These are phyloP conservation scores for Bruchidius siliquastri DNA, from an alignment of 2,888 invertebrate species.

Conservation along the genomic window DNA sequence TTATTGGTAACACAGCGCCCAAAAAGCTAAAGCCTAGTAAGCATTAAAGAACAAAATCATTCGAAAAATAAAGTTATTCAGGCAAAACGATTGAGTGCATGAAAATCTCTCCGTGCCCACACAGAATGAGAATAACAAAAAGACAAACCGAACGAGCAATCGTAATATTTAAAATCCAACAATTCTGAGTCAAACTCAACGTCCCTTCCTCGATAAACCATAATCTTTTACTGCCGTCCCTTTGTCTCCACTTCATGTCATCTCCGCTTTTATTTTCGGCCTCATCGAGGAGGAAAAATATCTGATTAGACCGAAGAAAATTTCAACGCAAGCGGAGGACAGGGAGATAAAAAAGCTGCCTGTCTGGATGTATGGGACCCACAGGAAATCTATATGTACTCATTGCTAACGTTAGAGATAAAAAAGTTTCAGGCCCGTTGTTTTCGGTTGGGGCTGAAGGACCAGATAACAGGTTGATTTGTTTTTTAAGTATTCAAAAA, in stretches of 20 bases:
- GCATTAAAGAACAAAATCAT: no score
- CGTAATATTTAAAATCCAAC: neutral
- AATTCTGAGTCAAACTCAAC: neutral
- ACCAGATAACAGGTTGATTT: neutral
- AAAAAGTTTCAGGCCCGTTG: neutral
- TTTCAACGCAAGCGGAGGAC: neutral
- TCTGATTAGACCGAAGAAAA: neutral
- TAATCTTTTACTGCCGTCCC: neutral
- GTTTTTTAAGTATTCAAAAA: neutral
- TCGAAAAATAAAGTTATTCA: no score
- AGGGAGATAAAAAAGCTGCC: neutral
- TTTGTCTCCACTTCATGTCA: neutral
- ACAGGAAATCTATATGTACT: neutral
- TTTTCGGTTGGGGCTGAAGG: neutral
- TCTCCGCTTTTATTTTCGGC: neutral
- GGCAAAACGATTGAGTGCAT: no score
- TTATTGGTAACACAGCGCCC: no score
- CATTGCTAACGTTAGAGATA: neutral
- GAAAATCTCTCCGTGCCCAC: no score
- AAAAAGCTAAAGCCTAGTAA: no score
- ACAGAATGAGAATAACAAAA: neutral
- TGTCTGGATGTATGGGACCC: neutral
- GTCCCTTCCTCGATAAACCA: neutral
- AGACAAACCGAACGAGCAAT: neutral
- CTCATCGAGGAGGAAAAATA: neutral